Evolutionary conservation across 1,140 invertebrate genomes (phyloP).

Genomic region (Pristionchus pacificus): DNA sequence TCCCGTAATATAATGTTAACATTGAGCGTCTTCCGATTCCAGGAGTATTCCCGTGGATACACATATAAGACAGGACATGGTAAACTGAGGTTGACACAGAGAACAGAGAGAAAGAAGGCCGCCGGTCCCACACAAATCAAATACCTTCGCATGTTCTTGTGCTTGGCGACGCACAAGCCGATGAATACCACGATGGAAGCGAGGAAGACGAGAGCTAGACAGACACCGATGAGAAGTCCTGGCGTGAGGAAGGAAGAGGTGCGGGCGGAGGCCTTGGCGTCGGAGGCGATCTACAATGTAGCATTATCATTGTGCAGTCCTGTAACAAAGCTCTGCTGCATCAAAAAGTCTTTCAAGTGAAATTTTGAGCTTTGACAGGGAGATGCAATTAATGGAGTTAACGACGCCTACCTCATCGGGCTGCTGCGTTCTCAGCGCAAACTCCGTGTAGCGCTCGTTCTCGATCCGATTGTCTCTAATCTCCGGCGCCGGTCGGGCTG

Average conservation of each 20-base stretch:
- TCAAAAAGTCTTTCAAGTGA: too few species aligned
- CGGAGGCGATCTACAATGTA: background rate
- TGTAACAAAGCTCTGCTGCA: too few species aligned
- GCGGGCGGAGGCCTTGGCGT: background rate
- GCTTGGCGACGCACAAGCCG: conserved; percentile 44
- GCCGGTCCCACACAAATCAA: too few species aligned
- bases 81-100: too few species aligned
- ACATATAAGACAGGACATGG: too few species aligned
- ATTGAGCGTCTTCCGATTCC: too few species aligned
- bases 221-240: conserved; percentile 45
- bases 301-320: too few species aligned
- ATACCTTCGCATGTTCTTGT: conserved; percentile 21
- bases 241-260: conserved; percentile 21
- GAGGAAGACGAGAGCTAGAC: conserved; percentile 43
- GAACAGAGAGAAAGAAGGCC: too few species aligned
- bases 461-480: background rate
- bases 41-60: too few species aligned
- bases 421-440: background rate
- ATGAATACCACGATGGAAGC: conserved; percentile 56
- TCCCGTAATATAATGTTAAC: too few species aligned
- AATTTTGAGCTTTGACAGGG: too few species aligned
- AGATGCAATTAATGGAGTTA: background rate
- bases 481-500: background rate
- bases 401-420: conserved; percentile 1
- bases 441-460: background rate